A percentile compares a stretch with the other conserved stretches of the same genome.
Conservation (phyloP, 2,113 vertebrate species). For the Coryphaenoides rupestris region DNA sequence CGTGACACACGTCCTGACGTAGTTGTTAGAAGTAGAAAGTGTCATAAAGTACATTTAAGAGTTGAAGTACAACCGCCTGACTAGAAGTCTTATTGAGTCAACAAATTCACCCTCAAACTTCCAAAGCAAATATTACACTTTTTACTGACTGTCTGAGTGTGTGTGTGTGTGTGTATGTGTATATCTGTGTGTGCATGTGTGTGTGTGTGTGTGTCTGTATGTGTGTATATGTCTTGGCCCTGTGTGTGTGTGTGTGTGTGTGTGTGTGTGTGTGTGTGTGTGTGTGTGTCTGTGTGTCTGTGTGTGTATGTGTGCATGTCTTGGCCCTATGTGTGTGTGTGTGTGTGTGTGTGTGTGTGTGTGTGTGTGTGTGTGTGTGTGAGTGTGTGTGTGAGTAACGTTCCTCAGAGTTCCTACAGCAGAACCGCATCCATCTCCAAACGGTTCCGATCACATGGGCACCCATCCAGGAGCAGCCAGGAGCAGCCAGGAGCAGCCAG, state of each 20-base stretch:
- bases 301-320: slow-evolving; percentile 8
- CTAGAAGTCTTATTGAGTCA: no score
- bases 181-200: not conserved
- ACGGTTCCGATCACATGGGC: slow-evolving; percentile 37
- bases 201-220: not conserved
- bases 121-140: no score
- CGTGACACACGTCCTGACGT: no score
- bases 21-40: no score
- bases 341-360: slow-evolving; percentile 12
- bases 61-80: no score
- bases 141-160: not conserved
- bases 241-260: not conserved
- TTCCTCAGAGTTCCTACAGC: slow-evolving; percentile 38
- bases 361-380: not conserved
- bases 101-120: no score
- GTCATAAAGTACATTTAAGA: no score
- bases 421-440: slow-evolving; percentile 57
- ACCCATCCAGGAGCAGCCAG: slow-evolving; percentile 2
- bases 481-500: slow-evolving; percentile 6
- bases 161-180: not conserved
- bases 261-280: slow-evolving; percentile 14
- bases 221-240: not conserved
- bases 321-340: not conserved
- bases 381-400: not conserved
- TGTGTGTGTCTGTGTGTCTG: not conserved